These are phyloP conservation scores for Engystomops pustulosus DNA, from an alignment of 2,113 vertebrate species.

Conservation along the genomic window DNA sequence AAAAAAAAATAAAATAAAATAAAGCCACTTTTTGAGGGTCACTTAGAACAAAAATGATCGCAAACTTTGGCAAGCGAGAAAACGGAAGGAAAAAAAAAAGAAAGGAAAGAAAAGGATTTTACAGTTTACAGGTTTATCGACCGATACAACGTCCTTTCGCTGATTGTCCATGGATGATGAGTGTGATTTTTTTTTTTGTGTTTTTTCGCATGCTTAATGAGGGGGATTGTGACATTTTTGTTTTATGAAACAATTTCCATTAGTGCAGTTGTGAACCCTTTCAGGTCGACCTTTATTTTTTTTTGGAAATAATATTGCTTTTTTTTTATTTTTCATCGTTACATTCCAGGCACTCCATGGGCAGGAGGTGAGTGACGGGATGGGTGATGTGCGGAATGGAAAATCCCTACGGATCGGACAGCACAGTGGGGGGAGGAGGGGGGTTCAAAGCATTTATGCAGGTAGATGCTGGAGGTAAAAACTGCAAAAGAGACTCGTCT, in stretches of 20 bases:
- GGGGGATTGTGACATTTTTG: background rate
- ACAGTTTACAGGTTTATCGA: conserved; percentile 77
- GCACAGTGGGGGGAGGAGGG: too few relatives aligned
- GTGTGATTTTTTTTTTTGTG: background rate
- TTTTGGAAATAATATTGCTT: conserved; percentile 77
- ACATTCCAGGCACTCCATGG: conserved; percentile 75
- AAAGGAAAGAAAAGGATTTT: conserved; percentile 67
- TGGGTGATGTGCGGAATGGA: conserved; percentile 54
- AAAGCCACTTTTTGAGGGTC: conserved; percentile 67
- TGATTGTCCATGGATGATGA: conserved; percentile 70
- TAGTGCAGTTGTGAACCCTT: conserved; percentile 71
- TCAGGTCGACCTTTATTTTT: conserved; percentile 67
- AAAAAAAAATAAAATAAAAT: conserved; percentile 56
- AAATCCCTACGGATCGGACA: conserved; percentile 35
- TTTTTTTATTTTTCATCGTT: conserved; percentile 61
- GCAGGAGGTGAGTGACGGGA: conserved; percentile 12
- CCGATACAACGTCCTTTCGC: conserved; percentile 61
- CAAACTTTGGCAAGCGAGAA: conserved; percentile 75
- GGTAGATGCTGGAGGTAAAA: conserved; percentile 38
- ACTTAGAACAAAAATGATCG: conserved; percentile 70
- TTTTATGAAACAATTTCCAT: conserved; percentile 59
- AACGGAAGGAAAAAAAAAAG: conserved; percentile 47
- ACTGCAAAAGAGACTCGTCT: conserved; percentile 14
- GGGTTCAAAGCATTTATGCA: conserved; percentile 17
- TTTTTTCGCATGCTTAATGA: conserved; percentile 55